These are phyloP conservation scores for Geopemphigus sp. DNA, from an alignment of 1,140 invertebrate species.

Conservation along the genomic window DNA sequence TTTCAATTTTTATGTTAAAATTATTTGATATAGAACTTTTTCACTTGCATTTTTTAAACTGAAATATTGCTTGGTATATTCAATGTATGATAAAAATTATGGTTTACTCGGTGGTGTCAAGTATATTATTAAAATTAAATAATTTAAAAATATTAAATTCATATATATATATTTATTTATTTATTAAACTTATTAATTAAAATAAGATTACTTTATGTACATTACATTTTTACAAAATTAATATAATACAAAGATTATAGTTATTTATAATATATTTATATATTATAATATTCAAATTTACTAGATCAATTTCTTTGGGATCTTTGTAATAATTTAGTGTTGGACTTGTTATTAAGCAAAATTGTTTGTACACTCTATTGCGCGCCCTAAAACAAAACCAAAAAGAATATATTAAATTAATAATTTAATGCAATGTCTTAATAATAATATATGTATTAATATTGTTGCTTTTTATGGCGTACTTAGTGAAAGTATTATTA, in stretches of 20 bases:
- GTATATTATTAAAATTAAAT: background rate
- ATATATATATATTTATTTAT: background rate
- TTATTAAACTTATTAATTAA: conserved; percentile 23
- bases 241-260: too few relatives aligned
- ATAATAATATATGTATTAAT: background rate
- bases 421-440: too few relatives aligned
- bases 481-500: background rate
- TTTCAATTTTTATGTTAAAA: too few relatives aligned
- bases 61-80: too few relatives aligned
- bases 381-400: conserved; percentile 26
- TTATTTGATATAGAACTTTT: too few relatives aligned
- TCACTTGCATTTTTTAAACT: too few relatives aligned
- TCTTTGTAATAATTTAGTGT: conserved; percentile 9
- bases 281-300: conserved; percentile 4
- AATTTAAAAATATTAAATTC: background rate
- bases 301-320: conserved; percentile 23
- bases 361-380: conserved; percentile 8
- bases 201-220: conserved; percentile 1
- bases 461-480: background rate
- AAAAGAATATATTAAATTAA: background rate
- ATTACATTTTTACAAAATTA: too few relatives aligned
- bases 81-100: too few relatives aligned
- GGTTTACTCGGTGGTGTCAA: too few relatives aligned
- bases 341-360: background rate
- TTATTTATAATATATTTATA: background rate